Conservation (phyloP, 2,113 vertebrate species). For the Phoxinus phoxinus region DNA sequence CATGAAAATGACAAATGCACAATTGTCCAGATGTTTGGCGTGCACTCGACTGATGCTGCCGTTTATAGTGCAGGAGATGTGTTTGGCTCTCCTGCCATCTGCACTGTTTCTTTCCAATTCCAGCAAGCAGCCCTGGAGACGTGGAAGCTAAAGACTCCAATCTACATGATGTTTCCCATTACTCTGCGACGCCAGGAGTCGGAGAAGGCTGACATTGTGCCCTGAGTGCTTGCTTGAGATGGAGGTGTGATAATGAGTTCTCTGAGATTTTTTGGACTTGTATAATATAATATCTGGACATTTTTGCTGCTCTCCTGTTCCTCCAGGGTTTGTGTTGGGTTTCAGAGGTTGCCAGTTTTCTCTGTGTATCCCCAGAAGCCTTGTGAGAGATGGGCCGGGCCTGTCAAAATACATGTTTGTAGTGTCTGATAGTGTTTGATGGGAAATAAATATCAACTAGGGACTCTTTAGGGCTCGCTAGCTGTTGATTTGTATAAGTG, state of each 20-base stretch:
- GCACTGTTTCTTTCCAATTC: constrained; percentile 30
- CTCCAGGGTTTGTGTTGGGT: constrained; percentile 41
- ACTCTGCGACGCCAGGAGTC: background rate
- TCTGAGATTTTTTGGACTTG: constrained; percentile 64
- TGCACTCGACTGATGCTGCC: background rate
- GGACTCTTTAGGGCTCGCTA: constrained; percentile 12
- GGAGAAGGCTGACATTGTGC: background rate
- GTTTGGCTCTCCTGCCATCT: constrained; percentile 18
- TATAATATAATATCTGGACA: constrained; percentile 39
- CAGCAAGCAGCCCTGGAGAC: background rate
- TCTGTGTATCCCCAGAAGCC: constrained; percentile 58
- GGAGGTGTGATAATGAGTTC: constrained; percentile 55
- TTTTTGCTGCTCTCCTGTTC: background rate
- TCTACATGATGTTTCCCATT: constrained; percentile 6
- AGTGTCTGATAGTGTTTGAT: constrained; percentile 55
- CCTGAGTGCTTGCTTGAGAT: background rate
- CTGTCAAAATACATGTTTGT: constrained; percentile 65
- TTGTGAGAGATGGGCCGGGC: constrained; percentile 57
- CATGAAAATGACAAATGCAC: constrained; percentile 46
- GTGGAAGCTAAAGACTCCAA: background rate
- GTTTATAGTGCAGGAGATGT: background rate
- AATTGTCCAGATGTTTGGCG: constrained; percentile 38
- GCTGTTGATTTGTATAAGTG: constrained; percentile 74
- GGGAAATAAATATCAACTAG: constrained; percentile 37
- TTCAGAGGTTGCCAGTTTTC: constrained; percentile 52